A percentile compares a stretch with the other conserved stretches of the same genome.
These are phyloP conservation scores for Lasius platythorax DNA, from an alignment of 2,888 invertebrate genomes.

Conservation along the genomic window DNA sequence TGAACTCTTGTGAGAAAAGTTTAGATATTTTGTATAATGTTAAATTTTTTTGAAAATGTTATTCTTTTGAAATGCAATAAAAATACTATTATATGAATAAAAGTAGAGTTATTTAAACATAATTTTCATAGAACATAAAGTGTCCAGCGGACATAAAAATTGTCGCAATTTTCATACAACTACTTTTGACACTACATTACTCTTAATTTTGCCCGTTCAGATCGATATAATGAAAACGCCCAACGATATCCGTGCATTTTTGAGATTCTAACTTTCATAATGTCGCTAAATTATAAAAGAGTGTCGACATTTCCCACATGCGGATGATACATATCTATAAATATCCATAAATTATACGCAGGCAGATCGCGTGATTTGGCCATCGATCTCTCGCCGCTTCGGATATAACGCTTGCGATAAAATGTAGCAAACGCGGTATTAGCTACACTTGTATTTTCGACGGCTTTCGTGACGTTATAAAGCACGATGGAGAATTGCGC, in stretches of 20 bases:
- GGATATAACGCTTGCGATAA: slow-evolving; percentile 10
- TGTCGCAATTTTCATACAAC: neutral
- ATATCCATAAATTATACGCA: neutral
- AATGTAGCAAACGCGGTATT: neutral
- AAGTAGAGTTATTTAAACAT: neutral
- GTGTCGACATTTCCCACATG: no score
- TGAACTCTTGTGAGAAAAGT: neutral
- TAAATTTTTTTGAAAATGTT: neutral
- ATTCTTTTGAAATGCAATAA: no score
- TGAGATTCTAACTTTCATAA: neutral
- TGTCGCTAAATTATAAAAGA: no score
- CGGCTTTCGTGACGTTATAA: slow-evolving; percentile 15
- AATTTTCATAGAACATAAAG: neutral
- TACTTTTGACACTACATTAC: no score
- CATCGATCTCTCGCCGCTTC: slow-evolving; percentile 16
- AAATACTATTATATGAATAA: neutral
- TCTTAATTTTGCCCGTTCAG: no score
- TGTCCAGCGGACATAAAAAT: neutral
- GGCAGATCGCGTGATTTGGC: slow-evolving; percentile 19
- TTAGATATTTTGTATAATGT: neutral
- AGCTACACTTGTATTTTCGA: slow-evolving; percentile 2
- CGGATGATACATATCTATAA: neutral
- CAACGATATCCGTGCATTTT: no score
- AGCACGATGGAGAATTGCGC: neutral
- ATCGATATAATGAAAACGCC: no score